These are phyloP conservation scores for Glyptemys insculpta DNA, from an alignment of 2,797 vertebrate species.

Conservation along the genomic window DNA sequence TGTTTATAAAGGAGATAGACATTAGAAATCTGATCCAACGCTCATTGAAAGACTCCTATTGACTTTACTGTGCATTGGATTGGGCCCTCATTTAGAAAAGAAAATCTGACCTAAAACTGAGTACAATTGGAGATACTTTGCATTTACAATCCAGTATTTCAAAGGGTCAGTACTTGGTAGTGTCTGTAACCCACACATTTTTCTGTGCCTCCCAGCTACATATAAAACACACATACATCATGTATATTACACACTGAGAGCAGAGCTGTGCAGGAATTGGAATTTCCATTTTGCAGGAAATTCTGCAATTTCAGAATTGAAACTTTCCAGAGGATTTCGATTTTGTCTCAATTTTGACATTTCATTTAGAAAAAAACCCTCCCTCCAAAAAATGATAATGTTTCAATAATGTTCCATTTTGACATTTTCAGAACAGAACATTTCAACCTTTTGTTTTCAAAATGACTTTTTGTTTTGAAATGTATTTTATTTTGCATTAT, in stretches of 20 bases:
- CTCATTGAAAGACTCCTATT: background rate
- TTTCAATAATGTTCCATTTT: background rate
- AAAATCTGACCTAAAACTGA: background rate
- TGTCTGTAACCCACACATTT: background rate
- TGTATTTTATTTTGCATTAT: background rate
- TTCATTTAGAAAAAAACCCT: background rate
- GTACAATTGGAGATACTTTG: background rate
- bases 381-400: background rate
- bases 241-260: background rate
- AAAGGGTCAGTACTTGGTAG: background rate
- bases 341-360: background rate
- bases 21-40: background rate
- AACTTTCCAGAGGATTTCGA: background rate
- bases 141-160: background rate
- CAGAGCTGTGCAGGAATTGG: background rate
- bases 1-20: background rate
- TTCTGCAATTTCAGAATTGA: background rate
- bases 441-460: no score
- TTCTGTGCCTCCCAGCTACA: background rate
- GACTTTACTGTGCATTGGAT: background rate
- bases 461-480: background rate
- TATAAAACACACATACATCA: background rate
- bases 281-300: background rate
- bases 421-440: background rate
- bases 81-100: background rate